These are phyloP conservation scores for Amblyjoppa proteus DNA, from an alignment of 2,888 invertebrate genomes.

Conservation along the genomic window DNA sequence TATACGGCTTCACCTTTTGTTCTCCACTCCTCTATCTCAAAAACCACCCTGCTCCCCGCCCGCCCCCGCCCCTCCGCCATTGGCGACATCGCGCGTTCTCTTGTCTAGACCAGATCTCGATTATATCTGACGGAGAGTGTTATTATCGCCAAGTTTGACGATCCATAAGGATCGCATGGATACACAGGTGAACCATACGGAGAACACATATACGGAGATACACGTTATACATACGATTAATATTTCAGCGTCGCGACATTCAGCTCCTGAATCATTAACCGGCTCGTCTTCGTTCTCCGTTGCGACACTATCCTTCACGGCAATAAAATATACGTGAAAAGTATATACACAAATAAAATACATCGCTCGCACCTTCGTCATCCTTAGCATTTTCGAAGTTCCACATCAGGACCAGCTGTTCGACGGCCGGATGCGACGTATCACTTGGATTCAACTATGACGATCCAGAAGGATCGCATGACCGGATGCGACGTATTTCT, in stretches of 20 bases:
- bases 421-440: too few species aligned
- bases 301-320: neutral
- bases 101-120: conserved; percentile 39
- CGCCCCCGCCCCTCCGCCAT: neutral
- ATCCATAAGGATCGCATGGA: conserved; percentile 8
- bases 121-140: conserved; percentile 40
- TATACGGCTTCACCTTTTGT: conserved; percentile 44
- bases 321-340: too few species aligned
- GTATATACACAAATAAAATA: too few species aligned
- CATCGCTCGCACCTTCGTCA: too few species aligned
- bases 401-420: too few species aligned
- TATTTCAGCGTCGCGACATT: conserved; percentile 81
- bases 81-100: conserved; percentile 31
- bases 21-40: conserved; percentile 28
- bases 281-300: conserved; percentile 28
- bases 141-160: conserved; percentile 48
- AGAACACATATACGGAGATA: neutral
- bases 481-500: too few species aligned
- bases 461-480: too few species aligned
- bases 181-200: neutral
- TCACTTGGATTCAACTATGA: too few species aligned
- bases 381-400: too few species aligned
- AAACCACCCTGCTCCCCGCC: conserved; percentile 8
- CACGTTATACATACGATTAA: conserved; percentile 72
- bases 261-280: conserved; percentile 82